Conservation (phyloP, 2,113 vertebrate genomes). For the Columba janthina region DNA sequence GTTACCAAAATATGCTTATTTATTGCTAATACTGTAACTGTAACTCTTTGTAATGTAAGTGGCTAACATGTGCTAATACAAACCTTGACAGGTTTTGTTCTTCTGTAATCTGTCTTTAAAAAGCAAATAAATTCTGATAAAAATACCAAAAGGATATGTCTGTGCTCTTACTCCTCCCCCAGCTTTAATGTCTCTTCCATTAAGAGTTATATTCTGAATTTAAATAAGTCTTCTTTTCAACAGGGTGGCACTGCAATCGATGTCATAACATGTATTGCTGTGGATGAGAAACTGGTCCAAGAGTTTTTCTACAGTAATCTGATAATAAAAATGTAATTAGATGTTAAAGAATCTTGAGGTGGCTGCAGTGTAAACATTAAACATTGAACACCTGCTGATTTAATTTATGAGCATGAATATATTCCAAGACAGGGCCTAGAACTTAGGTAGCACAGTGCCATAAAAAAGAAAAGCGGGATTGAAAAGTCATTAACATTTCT, state of each 20-base stretch:
- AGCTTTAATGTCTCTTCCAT: not conserved
- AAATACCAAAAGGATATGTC: not conserved
- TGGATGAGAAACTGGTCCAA: not conserved
- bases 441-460: constrained; percentile 29
- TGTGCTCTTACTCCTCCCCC: not conserved
- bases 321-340: constrained; percentile 60
- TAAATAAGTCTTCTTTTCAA: not conserved
- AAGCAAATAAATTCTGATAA: not conserved
- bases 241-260: not conserved
- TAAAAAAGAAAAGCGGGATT: not conserved
- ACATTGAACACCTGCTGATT: constrained; percentile 69
- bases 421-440: constrained; percentile 54
- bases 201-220: not conserved
- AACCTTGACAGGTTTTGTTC: not conserved
- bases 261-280: not conserved
- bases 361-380: constrained; percentile 73
- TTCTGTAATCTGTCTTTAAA: not conserved
- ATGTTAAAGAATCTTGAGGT: constrained; percentile 56
- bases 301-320: constrained; percentile 30
- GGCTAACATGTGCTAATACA: not conserved
- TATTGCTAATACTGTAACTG: not conserved
- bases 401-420: constrained; percentile 65
- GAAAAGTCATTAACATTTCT: constrained; percentile 39
- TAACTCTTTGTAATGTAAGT: not conserved
- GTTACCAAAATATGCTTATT: not conserved